Conservation (phyloP, 2,888 invertebrate species). For the Rhamphomyia laevipes region DNA sequence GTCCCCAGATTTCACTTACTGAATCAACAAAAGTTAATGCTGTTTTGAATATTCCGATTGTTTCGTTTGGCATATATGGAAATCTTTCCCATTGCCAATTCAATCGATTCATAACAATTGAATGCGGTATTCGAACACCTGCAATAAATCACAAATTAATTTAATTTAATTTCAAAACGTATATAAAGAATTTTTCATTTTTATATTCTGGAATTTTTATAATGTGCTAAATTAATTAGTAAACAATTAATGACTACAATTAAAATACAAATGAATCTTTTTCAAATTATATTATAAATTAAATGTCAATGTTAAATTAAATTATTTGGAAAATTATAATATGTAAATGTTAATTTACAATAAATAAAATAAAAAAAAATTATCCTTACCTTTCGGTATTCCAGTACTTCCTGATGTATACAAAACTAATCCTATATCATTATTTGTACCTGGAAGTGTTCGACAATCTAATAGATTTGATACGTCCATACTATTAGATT, state of each 20-base stretch:
- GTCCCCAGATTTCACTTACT: conserved; percentile 78
- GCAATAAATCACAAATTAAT: conserved; percentile 8
- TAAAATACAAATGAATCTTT: too few relatives aligned
- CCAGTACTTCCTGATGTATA: conserved; percentile 88
- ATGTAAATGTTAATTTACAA: too few relatives aligned
- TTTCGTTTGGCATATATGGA: conserved; percentile 57
- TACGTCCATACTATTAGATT: conserved; percentile 22
- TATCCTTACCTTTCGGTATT: conserved; percentile 60
- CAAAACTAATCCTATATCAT: conserved; percentile 56
- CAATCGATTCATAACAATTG: conserved; percentile 67
- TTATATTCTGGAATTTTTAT: too few relatives aligned
- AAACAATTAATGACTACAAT: too few relatives aligned
- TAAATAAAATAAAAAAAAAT: background rate
- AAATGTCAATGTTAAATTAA: too few relatives aligned
- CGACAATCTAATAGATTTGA: conserved; percentile 31
- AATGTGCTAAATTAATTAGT: too few relatives aligned
- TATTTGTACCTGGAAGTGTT: conserved; percentile 32
- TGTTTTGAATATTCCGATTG: conserved; percentile 75
- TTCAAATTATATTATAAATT: too few relatives aligned
- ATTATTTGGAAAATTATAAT: too few relatives aligned
- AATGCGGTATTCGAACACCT: conserved; percentile 72
- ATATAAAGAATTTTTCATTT: too few relatives aligned
- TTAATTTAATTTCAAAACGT: too few relatives aligned
- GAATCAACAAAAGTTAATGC: conserved; percentile 87
- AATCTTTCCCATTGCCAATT: conserved; percentile 80